Evolutionary conservation across 2,113 vertebrate genomes (phyloP).

Genomic region (Rhinopithecus roxellana): DNA sequence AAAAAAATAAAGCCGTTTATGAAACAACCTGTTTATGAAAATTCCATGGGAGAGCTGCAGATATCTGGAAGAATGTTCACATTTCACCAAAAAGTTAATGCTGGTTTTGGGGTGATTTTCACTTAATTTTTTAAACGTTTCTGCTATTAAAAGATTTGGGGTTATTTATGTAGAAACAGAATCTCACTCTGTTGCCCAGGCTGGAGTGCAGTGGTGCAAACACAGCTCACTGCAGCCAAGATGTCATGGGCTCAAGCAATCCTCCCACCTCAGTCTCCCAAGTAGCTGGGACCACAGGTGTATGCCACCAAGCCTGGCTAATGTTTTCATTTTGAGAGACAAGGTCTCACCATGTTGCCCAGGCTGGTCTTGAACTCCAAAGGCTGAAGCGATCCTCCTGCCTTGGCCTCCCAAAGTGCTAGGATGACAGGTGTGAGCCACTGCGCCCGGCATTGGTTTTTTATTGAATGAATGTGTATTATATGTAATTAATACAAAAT

Average conservation of each 20-base stretch:
- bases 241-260: too few relatives aligned
- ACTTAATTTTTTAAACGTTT: background rate
- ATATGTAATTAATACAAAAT: background rate
- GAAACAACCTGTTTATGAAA: background rate
- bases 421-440: too few relatives aligned
- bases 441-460: background rate
- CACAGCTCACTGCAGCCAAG: too few relatives aligned
- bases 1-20: background rate
- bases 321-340: background rate
- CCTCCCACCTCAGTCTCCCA: too few relatives aligned
- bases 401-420: too few relatives aligned
- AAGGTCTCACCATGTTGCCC: background rate
- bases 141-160: background rate
- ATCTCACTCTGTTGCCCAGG: too few relatives aligned
- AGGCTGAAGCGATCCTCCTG: too few relatives aligned
- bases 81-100: background rate
- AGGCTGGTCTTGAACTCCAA: too few relatives aligned
- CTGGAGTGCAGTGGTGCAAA: too few relatives aligned
- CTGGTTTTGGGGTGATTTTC: background rate
- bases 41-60: background rate
- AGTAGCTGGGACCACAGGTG: too few relatives aligned
- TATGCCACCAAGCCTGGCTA: too few relatives aligned
- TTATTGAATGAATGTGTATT: background rate
- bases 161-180: background rate
- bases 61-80: background rate